Evolutionary conservation across 2,113 vertebrate genomes (phyloP).

Genomic region (Seriola dumerili): DNA sequence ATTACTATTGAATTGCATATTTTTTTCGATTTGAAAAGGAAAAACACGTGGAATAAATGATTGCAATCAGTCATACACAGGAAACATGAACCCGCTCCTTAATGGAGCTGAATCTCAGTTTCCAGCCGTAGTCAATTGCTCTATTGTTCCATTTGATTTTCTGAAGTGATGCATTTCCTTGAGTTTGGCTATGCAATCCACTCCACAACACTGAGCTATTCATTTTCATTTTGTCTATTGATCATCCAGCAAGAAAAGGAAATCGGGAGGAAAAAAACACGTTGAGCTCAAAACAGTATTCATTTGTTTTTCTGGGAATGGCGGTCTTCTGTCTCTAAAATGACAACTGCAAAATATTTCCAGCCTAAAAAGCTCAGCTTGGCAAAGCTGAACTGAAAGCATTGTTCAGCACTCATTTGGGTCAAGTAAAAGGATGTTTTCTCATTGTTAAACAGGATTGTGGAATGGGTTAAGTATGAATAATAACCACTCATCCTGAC

Average conservation of each 20-base stretch:
- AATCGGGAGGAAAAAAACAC: conserved; percentile 25
- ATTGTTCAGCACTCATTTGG: conserved; percentile 54
- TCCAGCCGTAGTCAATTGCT: conserved; percentile 32
- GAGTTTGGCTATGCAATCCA: conserved; percentile 47
- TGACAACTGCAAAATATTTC: conserved; percentile 56
- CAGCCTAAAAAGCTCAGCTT: conserved; percentile 38
- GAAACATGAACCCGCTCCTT: conserved; percentile 14
- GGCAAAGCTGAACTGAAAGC: conserved; percentile 27
- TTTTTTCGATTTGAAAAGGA: conserved; percentile 14
- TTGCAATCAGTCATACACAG: conserved; percentile 41
- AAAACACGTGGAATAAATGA: conserved; percentile 24
- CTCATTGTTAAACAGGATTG: conserved; percentile 65
- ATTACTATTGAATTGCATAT: not conserved
- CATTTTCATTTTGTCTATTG: conserved; percentile 72
- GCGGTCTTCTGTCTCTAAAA: conserved; percentile 44
- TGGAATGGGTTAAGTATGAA: conserved; percentile 64
- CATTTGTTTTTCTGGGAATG: conserved; percentile 61
- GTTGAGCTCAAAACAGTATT: conserved; percentile 25
- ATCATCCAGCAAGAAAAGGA: conserved; percentile 50
- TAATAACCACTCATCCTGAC: conserved; percentile 57
- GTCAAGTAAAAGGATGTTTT: conserved; percentile 52
- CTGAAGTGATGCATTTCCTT: conserved; percentile 58
- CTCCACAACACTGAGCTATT: conserved; percentile 48
- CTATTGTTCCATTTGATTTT: conserved; percentile 62
- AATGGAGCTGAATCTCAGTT: conserved; percentile 35